Conservation (phyloP, 2,113 vertebrate species). For the Xenus cinereus region DNA sequence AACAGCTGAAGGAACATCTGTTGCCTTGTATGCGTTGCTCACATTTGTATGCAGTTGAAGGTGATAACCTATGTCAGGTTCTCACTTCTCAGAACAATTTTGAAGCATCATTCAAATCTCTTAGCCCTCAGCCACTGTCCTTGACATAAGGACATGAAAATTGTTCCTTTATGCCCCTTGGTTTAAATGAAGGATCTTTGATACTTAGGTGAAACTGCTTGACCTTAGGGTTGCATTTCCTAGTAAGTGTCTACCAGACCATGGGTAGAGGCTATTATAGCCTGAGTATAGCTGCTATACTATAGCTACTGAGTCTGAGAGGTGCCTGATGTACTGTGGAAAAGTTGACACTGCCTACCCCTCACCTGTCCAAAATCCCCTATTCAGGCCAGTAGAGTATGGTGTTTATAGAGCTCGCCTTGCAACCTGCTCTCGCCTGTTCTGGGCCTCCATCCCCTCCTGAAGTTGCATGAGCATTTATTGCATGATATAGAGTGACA, state of each 20-base stretch:
- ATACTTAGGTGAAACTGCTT: background rate
- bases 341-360: background rate
- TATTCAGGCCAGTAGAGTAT: background rate
- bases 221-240: background rate
- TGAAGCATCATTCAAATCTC: background rate
- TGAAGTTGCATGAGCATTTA: background rate
- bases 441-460: background rate
- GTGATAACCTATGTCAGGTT: background rate
- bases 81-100: background rate
- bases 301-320: background rate
- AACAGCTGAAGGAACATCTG: background rate
- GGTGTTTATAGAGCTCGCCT: background rate
- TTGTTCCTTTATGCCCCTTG: background rate
- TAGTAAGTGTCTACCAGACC: background rate
- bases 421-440: background rate
- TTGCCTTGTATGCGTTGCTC: background rate
- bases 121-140: background rate
- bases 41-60: rapidly evolving
- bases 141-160: background rate
- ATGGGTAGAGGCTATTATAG: background rate
- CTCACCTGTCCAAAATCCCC: rapidly evolving
- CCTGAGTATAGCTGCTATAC: background rate
- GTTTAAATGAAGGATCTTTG: background rate
- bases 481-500: background rate
- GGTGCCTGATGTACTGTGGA: background rate